Base-by-base conservation (phyloP, 2,888 invertebrate species). In the Thecocarcelia acutangulata region DNA sequence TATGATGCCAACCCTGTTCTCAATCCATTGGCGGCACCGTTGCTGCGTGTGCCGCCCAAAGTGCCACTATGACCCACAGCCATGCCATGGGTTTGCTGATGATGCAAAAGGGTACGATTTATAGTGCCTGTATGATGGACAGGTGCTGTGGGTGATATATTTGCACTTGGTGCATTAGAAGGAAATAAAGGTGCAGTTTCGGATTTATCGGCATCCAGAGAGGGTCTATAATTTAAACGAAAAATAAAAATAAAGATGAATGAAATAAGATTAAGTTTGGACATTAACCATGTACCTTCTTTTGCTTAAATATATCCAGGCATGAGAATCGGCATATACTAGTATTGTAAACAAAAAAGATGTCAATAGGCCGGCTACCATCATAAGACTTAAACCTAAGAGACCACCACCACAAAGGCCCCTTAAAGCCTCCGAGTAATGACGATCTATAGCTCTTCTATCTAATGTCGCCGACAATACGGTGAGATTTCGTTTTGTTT, bases 221-320 rank as follows among this genome's bases (percentile, higher is more conserved):
- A 83, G 64, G 88, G 88, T 50, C 90, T 90, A 80, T 12, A 85
- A 82, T 50, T 28, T 11, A 46, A 50, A 50, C 1, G 15, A 42
- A 24, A 66, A 33, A 52, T n/a, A 48, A 54, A 28, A 33, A 42
- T 15, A 46, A 68, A n/a, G 52, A 69, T 17, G 17, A 48, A 56
- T 17, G 33, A 12, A 70, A 50, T 33, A 44, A 48, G 42, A 33
- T 63, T 58, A n/a, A 13, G 37, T 13, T 12, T 0, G 6, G 42
- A 15, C 28, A 12, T n/a, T 19, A 48, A 37, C 9, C 5, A 73
- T 83, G 92, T 90, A 97, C 97, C 96, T 82, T 64, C 82, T 96
- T 90, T 96, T 97, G 88, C 96, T 95, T 85, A 98, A 96, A 90
- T 98, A 97, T 88, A 98, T 97, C 98, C 98, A 98, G 33, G 97